Percentiles rank a stretch among this genome's conserved stretches.
Conservation (phyloP, 2,888 invertebrate species). For the Neoscelio sp. region DNA sequence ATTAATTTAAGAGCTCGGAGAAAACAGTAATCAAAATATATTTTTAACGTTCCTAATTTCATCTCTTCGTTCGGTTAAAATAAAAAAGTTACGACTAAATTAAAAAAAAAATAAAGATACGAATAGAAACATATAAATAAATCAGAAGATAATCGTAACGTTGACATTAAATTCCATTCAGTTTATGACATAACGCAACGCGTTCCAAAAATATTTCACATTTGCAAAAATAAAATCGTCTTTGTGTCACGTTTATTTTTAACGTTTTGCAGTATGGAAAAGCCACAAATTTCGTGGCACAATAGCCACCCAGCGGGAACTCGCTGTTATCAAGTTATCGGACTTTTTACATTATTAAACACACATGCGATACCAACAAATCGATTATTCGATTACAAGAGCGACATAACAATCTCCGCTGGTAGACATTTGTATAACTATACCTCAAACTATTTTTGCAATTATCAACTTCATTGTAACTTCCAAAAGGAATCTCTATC, state of each 20-base stretch:
- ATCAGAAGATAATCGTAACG: background rate
- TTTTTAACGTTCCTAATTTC: too few species aligned
- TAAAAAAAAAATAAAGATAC: too few species aligned
- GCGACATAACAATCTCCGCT: background rate
- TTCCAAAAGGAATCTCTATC: background rate
- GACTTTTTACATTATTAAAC: constrained; percentile 5
- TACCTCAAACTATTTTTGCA: background rate
- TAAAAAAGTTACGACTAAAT: too few species aligned
- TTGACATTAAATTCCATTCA: constrained; percentile 12
- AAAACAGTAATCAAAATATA: too few species aligned
- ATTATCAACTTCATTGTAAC: background rate
- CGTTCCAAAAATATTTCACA: constrained; percentile 5
- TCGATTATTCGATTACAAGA: constrained; percentile 1
- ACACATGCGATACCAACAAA: background rate
- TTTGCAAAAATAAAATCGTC: constrained; percentile 30
- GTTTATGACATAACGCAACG: constrained; percentile 19
- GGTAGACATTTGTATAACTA: background rate
- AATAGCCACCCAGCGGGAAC: background rate
- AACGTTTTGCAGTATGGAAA: constrained; percentile 3
- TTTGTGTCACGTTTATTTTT: constrained; percentile 31
- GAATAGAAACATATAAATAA: background rate
- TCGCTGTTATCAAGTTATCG: constrained; percentile 3
- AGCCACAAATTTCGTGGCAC: constrained; percentile 3
- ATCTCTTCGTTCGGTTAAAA: too few species aligned
- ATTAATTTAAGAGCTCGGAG: too few species aligned